These are phyloP conservation scores for Ardeotis arabs DNA, from an alignment of 2,113 vertebrate species.

Conservation along the genomic window DNA sequence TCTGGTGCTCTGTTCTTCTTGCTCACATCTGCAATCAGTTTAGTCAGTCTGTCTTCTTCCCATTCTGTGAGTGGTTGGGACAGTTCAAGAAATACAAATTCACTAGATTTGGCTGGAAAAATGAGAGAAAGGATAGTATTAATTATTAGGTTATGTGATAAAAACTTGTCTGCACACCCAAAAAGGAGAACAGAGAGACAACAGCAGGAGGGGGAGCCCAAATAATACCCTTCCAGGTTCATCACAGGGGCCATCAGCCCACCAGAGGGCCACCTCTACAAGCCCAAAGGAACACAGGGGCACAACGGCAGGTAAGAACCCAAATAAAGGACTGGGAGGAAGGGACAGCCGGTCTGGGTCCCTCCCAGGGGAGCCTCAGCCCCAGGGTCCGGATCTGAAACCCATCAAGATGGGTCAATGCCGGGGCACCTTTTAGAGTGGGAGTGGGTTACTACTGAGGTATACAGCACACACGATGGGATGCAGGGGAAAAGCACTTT, in stretches of 20 bases:
- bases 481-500: neutral
- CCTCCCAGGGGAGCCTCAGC: neutral
- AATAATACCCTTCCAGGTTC: neutral
- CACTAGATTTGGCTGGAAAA: constrained; percentile 71
- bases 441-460: neutral
- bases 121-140: neutral
- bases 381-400: neutral
- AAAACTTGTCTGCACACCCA: neutral
- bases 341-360: accelerated
- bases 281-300: neutral
- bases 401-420: neutral
- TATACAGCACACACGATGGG: no score
- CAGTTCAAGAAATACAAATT: constrained; percentile 80
- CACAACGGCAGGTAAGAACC: neutral
- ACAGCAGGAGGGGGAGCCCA: neutral
- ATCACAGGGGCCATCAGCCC: neutral
- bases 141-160: neutral
- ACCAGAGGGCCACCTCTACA: neutral
- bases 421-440: neutral
- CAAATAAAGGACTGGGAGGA: neutral
- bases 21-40: constrained; percentile 73
- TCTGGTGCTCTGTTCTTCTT: constrained; percentile 66
- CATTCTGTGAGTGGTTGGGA: constrained; percentile 51
- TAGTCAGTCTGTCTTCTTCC: constrained; percentile 69
- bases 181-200: neutral